phyloP scores from a whole-genome alignment of 2,113 vertebrate species.

The Pedionomus torquatus region DNA sequence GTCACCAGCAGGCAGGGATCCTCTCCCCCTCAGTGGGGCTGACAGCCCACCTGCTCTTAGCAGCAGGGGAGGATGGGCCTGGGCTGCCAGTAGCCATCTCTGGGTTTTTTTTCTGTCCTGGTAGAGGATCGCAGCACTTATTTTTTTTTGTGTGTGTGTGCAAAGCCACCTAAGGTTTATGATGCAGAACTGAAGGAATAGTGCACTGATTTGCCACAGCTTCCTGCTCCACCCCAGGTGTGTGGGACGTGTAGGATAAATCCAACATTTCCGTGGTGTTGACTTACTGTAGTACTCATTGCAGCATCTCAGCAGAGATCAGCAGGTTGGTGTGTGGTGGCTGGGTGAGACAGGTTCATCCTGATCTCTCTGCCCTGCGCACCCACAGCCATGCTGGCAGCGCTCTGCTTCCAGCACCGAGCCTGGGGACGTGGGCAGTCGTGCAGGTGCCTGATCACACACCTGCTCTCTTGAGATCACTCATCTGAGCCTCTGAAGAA shows the following conservation, averaged over 20 bases:
- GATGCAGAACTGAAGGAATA: background rate
- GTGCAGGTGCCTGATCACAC: background rate
- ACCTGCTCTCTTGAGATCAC: background rate
- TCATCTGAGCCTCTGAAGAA: background rate
- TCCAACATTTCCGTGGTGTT: background rate
- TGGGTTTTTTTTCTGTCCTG: background rate
- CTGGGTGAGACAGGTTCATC: background rate
- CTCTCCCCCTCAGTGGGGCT: background rate
- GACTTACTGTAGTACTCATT: background rate
- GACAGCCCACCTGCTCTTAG: background rate
- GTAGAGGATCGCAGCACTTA: background rate
- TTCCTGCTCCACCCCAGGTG: background rate
- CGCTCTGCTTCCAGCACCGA: accelerated
- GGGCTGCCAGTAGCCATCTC: background rate
- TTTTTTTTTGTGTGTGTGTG: background rate
- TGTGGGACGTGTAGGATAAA: background rate
- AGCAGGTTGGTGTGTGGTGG: accelerated
- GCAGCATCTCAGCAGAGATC: background rate
- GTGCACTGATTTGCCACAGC: background rate
- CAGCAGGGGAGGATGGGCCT: background rate
- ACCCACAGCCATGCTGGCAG: background rate
- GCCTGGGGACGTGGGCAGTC: background rate
- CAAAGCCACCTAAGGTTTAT: background rate
- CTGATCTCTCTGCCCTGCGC: background rate
- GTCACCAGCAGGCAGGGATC: background rate